Base-by-base conservation (phyloP, 2,113 vertebrate species). In the Mormyrus iriodes region DNA sequence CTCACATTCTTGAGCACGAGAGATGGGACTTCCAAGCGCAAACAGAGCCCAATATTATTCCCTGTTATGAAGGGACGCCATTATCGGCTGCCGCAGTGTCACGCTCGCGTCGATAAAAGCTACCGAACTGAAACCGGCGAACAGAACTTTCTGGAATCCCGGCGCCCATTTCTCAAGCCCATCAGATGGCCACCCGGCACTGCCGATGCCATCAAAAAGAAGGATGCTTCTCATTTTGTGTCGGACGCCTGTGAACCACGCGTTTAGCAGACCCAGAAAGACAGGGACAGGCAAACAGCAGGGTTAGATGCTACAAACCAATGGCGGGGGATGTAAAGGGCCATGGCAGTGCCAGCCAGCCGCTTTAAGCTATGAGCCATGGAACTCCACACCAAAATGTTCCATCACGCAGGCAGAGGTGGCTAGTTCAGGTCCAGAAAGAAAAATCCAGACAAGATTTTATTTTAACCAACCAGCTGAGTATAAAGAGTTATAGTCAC, bases 1-100 rank as follows among this genome's bases (percentile, higher is more conserved):
- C 61, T 89, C 84, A 73, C 83, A 42, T 86, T 89, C 53, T 89
- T 24, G 55, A 82, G 51, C 65, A 48, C 12, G 55, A 89, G 44
- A 85, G 44, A 49, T 31, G 42, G 44, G 17, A 31, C 79, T 52
- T 89, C 51, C 83, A 27, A 46, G 44, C n/a, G 19, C n/a, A 73
- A 58, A 86, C 31, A 86, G 79, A 49, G 27, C 21, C 82, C 35
- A 42, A 39, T 51, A 39, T 39, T 39, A 44, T 52, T 86, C 17
- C 58, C 76, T 7, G 21, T 85, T 31, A 85, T 58, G 73, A 53
- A 44, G 86, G 15, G 44, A 48, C 15, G 15, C 35, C 15, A 79
- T 79, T 79, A 79, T 79, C 73, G 17, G 35, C 35, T 2, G 4
- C 12, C 19, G 73, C 35, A 0, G 35, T 35, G 13, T 42, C 35